Base-by-base conservation (phyloP, 2,113 vertebrate genomes). In the Heterocephalus glaber region DNA sequence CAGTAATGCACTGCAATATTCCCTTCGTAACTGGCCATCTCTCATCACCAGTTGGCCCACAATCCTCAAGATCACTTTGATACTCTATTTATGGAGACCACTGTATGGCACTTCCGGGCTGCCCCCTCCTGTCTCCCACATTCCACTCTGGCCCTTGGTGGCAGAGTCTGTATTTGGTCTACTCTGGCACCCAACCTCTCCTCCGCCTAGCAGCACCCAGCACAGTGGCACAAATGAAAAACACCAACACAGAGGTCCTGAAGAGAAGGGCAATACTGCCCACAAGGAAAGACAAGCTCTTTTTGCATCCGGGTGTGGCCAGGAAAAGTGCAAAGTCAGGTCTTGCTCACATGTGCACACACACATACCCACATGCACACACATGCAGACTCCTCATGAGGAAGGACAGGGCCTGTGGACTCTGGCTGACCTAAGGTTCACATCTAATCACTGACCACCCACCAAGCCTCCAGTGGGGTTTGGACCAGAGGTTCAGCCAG, bases 61-160 rank as follows among this genome's bases (percentile, higher is more conserved):
- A 89, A 9, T 66, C 60, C 90, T 89, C 58, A 92, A 72, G 70
- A n/a, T 92, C 54, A 86, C 76, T 60, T 52, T 49, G 68, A 22
- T 74, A 33, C 35, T 41, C 83, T 81, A 19, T 56, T 63, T 56
- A 33, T 47, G 72, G 44, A 54, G 38, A 13, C 38, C 76, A 22
- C 44, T 61, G 16, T 7, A 12, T 33, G 30, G 17, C 17, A 33
- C 8, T 92, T 79, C 60, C 70, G 65, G 19, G 79, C 6, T 47
- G 24, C 61, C 49, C 56, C 17, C 16, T 56, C 84, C 66, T n/a
- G 33, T 22, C 33, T 66, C 72, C 38, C 70, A 22, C 33, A 7
- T 84, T 28, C 47, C 28, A 44, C 38, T 22, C 7, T 22, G 35
- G 6, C 30, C 65, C 38, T n/a, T 9, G 47, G 28, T 1, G 9